A percentile compares a stretch with the other conserved stretches of the same genome.
These are phyloP conservation scores for Tenodera sinensis DNA, from an alignment of 2,888 invertebrate species.

Conservation along the genomic window DNA sequence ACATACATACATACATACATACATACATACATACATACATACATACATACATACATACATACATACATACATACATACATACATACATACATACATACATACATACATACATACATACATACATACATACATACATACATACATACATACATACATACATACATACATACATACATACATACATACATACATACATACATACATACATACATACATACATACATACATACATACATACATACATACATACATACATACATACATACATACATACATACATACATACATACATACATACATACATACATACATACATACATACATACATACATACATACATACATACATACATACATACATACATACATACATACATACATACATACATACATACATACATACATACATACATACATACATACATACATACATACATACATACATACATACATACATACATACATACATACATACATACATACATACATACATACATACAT, in stretches of 20 bases:
- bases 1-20: background rate
- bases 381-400: too few relatives aligned
- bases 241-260: background rate
- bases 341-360: too few relatives aligned
- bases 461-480: too few relatives aligned
- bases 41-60: background rate
- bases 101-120: slow-evolving; percentile 3
- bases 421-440: too few relatives aligned
- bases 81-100: background rate
- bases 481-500: too few relatives aligned
- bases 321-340: too few relatives aligned
- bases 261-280: background rate
- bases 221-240: background rate
- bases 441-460: too few relatives aligned
- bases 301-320: too few relatives aligned
- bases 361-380: too few relatives aligned
- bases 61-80: background rate
- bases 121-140: slow-evolving; percentile 3
- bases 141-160: background rate
- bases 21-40: background rate
- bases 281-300: too few relatives aligned
- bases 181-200: slow-evolving; percentile 2
- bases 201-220: background rate
- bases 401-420: too few relatives aligned
- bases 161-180: slow-evolving; percentile 2